Percentiles rank a stretch among this genome's conserved stretches.
Evolutionary conservation across 2,113 vertebrate genomes (phyloP).

Genomic region (Indicator indicator): DNA sequence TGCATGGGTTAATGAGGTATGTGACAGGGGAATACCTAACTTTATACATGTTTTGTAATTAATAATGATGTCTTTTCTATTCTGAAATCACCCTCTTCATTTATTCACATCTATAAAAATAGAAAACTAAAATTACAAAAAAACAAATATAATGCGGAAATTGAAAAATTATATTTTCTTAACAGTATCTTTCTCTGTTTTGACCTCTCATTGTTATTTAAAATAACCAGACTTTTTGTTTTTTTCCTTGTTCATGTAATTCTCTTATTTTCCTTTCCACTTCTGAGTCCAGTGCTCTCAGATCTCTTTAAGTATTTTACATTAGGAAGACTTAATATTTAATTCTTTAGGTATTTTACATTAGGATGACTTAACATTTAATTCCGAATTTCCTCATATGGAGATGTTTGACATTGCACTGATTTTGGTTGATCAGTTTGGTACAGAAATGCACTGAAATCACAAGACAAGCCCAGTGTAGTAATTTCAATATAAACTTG

Average conservation of each 20-base stretch:
- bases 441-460: background rate
- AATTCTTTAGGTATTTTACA: background rate
- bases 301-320: background rate
- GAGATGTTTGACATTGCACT: background rate
- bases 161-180: background rate
- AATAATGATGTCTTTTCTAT: background rate
- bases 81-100: background rate
- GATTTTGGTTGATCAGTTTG: background rate
- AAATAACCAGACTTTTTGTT: background rate
- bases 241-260: background rate
- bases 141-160: background rate
- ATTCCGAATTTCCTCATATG: background rate
- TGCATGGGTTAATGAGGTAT: background rate
- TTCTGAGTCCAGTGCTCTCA: accelerated
- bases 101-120: background rate
- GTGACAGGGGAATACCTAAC: background rate
- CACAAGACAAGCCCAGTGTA: background rate
- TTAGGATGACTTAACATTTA: background rate
- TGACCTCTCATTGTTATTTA: background rate
- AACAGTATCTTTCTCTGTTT: background rate
- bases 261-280: background rate
- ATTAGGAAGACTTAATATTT: background rate
- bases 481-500: background rate
- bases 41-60: background rate
- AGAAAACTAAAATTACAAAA: background rate